phyloP scores from a whole-genome alignment of 2,113 vertebrate genomes.

The Stigmatopora argus region DNA sequence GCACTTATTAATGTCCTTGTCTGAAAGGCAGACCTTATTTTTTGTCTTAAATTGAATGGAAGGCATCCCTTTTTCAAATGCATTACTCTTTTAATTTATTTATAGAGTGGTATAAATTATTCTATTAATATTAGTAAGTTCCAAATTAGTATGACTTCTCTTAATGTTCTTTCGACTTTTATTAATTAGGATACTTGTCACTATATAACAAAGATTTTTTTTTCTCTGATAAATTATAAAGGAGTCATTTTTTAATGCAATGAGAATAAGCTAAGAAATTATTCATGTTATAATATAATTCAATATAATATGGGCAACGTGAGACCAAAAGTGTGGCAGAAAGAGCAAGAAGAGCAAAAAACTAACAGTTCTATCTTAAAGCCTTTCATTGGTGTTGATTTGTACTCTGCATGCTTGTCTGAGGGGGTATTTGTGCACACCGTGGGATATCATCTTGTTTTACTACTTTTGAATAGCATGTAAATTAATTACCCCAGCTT shows the following conservation, averaged over 20 bases:
- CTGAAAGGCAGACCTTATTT: slow-evolving; percentile 46
- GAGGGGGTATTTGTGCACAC: slow-evolving; percentile 6
- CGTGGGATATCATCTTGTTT: slow-evolving; percentile 62
- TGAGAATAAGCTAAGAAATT: slow-evolving; percentile 61
- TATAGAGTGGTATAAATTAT: slow-evolving; percentile 76
- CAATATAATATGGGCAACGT: slow-evolving; percentile 63
- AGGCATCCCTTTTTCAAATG: slow-evolving; percentile 71
- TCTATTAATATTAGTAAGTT: slow-evolving; percentile 79
- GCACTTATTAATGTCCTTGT: slow-evolving; percentile 67
- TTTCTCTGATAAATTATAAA: slow-evolving; percentile 77
- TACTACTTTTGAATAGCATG: slow-evolving; percentile 64
- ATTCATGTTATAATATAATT: slow-evolving; percentile 64
- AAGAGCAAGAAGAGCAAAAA: slow-evolving; percentile 50
- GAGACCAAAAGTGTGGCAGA: slow-evolving; percentile 58
- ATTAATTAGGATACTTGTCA: slow-evolving; percentile 75
- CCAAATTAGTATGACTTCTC: slow-evolving; percentile 72
- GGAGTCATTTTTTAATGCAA: slow-evolving; percentile 75
- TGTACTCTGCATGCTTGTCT: slow-evolving; percentile 28
- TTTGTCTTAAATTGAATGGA: slow-evolving; percentile 65
- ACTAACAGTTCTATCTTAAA: slow-evolving; percentile 58
- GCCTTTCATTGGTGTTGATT: slow-evolving; percentile 38
- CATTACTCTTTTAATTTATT: slow-evolving; percentile 78
- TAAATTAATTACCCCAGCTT: slow-evolving; percentile 71
- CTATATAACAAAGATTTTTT: slow-evolving; percentile 79
- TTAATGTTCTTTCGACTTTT: slow-evolving; percentile 65